These are phyloP conservation scores for Phymanthus crucifer DNA, from an alignment of 92 coral and sea anemone genomes.

Conservation along the genomic window DNA sequence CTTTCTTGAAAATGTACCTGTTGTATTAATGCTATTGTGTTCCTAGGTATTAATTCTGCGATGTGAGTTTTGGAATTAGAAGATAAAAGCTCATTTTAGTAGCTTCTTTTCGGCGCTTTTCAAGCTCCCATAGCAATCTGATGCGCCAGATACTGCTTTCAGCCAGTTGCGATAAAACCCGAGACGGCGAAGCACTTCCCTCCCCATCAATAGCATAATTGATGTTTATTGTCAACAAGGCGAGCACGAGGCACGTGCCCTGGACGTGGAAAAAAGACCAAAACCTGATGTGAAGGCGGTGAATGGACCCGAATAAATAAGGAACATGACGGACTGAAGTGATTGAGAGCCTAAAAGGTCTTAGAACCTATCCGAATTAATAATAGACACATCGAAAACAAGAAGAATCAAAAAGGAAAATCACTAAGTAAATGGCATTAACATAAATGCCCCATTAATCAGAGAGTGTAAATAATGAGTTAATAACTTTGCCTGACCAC, in stretches of 20 bases:
- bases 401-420: slow-evolving; percentile 41
- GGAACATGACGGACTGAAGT: background rate
- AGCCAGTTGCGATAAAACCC: background rate
- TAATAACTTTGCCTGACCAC: slow-evolving; percentile 57
- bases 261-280: background rate
- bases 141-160: background rate
- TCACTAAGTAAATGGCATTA: slow-evolving; percentile 56
- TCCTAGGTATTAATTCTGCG: too few species aligned
- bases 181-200: slow-evolving; percentile 13
- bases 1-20: too few species aligned
- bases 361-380: background rate
- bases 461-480: slow-evolving; percentile 69
- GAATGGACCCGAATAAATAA: background rate
- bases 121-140: background rate
- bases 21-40: too few species aligned
- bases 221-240: slow-evolving; percentile 75
- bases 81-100: background rate
- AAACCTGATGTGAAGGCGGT: background rate
- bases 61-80: too few species aligned
- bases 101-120: background rate
- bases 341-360: background rate
- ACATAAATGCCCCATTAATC: slow-evolving; percentile 79
- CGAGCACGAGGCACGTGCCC: slow-evolving; percentile 74
- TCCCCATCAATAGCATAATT: slow-evolving; percentile 57
- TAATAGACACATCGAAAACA: slow-evolving; percentile 18